phyloP scores from a whole-genome alignment of 2,888 invertebrate species.

The Eristalis pertinax region DNA sequence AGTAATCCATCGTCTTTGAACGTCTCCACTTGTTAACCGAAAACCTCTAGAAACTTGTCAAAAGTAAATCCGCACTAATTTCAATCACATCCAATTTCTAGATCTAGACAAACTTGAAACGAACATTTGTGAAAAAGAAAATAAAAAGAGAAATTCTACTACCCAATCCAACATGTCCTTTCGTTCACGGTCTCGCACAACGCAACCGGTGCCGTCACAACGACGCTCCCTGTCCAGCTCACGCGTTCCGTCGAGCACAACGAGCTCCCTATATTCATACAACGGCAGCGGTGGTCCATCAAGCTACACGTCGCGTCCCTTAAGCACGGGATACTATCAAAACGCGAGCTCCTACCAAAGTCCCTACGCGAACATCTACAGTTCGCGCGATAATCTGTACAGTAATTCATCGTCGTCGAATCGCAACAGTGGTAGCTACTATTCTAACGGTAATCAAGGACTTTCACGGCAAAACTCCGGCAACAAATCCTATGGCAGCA shows the following conservation, averaged over 20 bases:
- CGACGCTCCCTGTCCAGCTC: conserved; percentile 83
- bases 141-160: background rate
- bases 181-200: conserved; percentile 80
- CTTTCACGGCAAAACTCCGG: conserved; percentile 56
- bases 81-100: background rate
- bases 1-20: too few relatives aligned
- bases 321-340: conserved; percentile 80
- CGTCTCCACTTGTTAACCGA: background rate
- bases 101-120: background rate
- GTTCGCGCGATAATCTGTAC: conserved; percentile 80
- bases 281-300: conserved; percentile 72
- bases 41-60: conserved; percentile 15
- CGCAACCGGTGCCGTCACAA: conserved; percentile 80
- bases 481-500: conserved; percentile 54
- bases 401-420: conserved; percentile 75
- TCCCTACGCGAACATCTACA: conserved; percentile 79
- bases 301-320: conserved; percentile 75
- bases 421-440: conserved; percentile 74
- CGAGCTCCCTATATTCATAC: conserved; percentile 74
- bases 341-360: conserved; percentile 78
- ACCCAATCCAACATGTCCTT: conserved; percentile 78
- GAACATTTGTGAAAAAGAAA: background rate
- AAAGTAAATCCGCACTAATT: conserved; percentile 18
- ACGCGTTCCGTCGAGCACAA: conserved; percentile 77
- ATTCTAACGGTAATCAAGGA: conserved; percentile 76